These are phyloP conservation scores for Rotaria sp. DNA, from an alignment of 2,888 invertebrate genomes.

Conservation along the genomic window DNA sequence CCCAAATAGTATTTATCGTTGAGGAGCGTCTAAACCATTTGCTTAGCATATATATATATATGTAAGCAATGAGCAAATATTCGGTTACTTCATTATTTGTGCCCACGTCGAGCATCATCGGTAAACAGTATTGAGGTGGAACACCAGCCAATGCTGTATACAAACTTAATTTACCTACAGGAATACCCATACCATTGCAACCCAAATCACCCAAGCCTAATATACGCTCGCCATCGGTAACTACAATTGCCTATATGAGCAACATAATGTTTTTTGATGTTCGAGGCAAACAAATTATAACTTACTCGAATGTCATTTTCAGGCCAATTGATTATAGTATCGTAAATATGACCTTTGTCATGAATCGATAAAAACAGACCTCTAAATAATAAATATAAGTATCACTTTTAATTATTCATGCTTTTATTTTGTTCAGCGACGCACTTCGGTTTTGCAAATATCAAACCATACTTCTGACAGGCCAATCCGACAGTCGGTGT, in stretches of 20 bases:
- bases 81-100: conserved; percentile 71
- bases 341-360: conserved; percentile 86
- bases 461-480: conserved; percentile 88
- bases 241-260: conserved; percentile 61
- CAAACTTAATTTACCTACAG: conserved; percentile 87
- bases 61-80: too few relatives aligned
- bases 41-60: too few relatives aligned
- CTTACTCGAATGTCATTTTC: conserved; percentile 57
- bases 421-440: not conserved
- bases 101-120: conserved; percentile 85
- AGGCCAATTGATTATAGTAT: conserved; percentile 84
- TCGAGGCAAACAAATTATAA: too few relatives aligned
- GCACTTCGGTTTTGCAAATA: conserved; percentile 69
- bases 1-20: conserved; percentile 68
- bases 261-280: too few relatives aligned
- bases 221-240: conserved; percentile 96
- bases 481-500: conserved; percentile 71
- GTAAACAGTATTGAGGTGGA: conserved; percentile 86
- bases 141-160: conserved; percentile 95
- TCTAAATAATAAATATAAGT: conserved; percentile 46
- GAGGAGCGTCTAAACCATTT: too few relatives aligned
- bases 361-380: conserved; percentile 91
- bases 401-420: not conserved
- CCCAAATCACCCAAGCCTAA: conserved; percentile 93
- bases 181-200: conserved; percentile 96